Conservation (phyloP, 2,113 vertebrate species). For the Otolemur garnettii region DNA sequence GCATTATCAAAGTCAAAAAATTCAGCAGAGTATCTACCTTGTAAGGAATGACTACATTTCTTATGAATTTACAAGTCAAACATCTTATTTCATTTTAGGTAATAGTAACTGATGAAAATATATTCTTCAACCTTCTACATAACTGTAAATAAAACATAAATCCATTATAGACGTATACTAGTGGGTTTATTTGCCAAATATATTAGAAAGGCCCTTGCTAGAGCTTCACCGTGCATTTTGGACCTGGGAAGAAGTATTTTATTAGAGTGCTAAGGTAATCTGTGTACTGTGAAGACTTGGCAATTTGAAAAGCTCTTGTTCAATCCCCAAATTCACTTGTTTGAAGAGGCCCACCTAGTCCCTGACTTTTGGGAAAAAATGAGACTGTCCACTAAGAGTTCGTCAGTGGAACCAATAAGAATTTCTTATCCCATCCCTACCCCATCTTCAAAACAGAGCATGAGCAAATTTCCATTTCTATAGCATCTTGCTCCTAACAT, state of each 20-base stretch:
- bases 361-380: not conserved
- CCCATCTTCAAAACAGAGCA: not conserved
- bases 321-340: not conserved
- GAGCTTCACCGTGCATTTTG: not conserved
- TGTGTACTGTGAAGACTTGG: not conserved
- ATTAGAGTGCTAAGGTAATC: not conserved
- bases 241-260: not conserved
- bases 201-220: not conserved
- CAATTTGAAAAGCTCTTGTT: conserved; percentile 3
- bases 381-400: not conserved
- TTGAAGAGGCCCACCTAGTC: not conserved
- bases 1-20: not conserved
- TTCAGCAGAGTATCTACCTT: not conserved
- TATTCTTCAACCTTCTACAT: not conserved
- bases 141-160: not conserved
- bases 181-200: not conserved
- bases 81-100: not conserved
- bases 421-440: not conserved
- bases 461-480: not conserved
- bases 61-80: not conserved
- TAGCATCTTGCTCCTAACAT: not conserved
- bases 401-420: not conserved
- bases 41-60: not conserved
- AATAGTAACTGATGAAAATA: not conserved
- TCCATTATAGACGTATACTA: not conserved